Base-by-base conservation (phyloP, 2,888 invertebrate genomes). In the Autographa pulchrina region DNA sequence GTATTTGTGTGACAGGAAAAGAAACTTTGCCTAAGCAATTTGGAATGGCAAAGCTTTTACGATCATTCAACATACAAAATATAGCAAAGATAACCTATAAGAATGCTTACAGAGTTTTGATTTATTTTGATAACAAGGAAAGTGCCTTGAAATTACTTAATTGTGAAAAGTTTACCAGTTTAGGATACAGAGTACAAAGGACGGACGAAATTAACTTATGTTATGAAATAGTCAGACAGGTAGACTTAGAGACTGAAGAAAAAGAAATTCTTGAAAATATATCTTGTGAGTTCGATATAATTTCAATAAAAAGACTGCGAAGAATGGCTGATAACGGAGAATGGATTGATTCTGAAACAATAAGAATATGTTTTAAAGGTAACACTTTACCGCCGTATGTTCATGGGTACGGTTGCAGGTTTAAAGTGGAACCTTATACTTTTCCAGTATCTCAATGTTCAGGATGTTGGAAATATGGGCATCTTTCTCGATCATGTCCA, bases 401-500 rank as follows among this genome's bases (percentile, higher is more conserved):
- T 0, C 54, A 66, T 25, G 64, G 65, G 0, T 73, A 73, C 64
- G 70, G 71, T 5, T 63, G 68, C 16, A 56, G 74, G 32, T 65
- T 70, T 18, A 67, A 74, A 61, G 70, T 74, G 16, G 77, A 77
- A 18, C 71, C 74, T 0, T 77, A 67, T 8, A 72, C 65, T 0
- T 77, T 74, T 4, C 77, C 77, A 11, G 77, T 74, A 14, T 69
- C 71, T 0, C 69, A 74, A 11, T 74, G 77, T 43, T 74, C 72
- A 0, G 38, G 16, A 9, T 74, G 77, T 56, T 77, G 69, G 74
- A 65, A 31, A 25, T 77, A n/a, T 43, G 74, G 74, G 0, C 74
- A 77, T 35, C 16, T 60, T 0, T 58, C 48, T 0, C 58, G 20
- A 13, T 41, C 56, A 0, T 74, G 74, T 31, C 54, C 70, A 13